Base-by-base conservation (phyloP, 2,888 invertebrate genomes). In the Griposia aprilina region DNA sequence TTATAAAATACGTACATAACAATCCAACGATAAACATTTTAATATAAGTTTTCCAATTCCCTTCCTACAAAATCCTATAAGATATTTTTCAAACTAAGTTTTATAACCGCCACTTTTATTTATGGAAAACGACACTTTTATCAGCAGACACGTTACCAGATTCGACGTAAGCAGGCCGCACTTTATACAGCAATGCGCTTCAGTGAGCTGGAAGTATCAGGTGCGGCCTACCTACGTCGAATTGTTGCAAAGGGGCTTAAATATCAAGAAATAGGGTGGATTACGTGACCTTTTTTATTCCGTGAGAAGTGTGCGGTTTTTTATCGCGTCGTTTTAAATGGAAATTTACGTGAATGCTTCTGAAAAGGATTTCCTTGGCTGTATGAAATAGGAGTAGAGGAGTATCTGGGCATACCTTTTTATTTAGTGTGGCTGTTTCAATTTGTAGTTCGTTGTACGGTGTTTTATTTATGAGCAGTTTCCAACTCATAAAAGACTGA, bases 171-270 rank as follows among this genome's bases (percentile, higher is more conserved):
- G 55, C 65, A 83, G 57, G 63, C 81, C 80, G 84, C 85, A 85
- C 73, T 83, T 84, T 65, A 67, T 72, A 66, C 62, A 76, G 71
- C 76, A 85, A 84, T 74, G 68, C 76, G 74, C 85, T 68, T 86
- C 85, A 86, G 23, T 87, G 88, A 84, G 65, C 84, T 71, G 83
- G 70, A 83, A 86, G 78, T 80, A 81, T 80, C 74, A 77, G 84
- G 82, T 87, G 87, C 83, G 88, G 87, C 74, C 84, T 88, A 83
- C 81, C 79, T 82, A 70, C 85, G 83, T 65, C 85, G 87, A 90
- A 87, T 84, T 77, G 59, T 75, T 72, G 66, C 62, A 81, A 82
- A 76, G 77, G 68, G 80, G 67, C 76, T 82, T 83, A 85, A 88
- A 83, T 87, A 82, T 83, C 82, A 81, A 69, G 74, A 60, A 70